Evolutionary conservation across 1,140 invertebrate species (phyloP).

Genomic region (Drosophila serrata): DNA sequence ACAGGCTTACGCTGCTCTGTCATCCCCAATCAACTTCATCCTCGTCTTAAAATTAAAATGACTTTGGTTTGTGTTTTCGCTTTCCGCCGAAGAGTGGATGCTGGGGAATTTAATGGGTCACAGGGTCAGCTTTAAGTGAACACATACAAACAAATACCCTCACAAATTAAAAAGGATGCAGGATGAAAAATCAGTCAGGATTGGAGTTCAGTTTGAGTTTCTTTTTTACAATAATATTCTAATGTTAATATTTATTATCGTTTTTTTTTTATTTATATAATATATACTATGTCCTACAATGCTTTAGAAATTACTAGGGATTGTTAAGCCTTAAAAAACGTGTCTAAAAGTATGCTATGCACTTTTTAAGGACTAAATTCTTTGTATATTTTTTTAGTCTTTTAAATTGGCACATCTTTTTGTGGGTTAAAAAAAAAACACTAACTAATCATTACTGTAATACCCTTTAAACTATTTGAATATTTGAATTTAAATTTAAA

Average conservation of each 20-base stretch:
- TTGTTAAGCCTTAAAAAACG: not conserved
- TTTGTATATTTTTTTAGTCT: too few relatives aligned
- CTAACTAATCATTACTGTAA: too few relatives aligned
- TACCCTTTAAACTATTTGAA: too few relatives aligned
- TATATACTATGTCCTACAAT: not conserved
- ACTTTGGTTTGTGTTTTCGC: slow-evolving; percentile 44
- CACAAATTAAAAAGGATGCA: slow-evolving; percentile 5
- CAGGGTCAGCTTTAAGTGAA: slow-evolving; percentile 53
- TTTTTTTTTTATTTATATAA: too few relatives aligned
- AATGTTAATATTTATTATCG: not conserved
- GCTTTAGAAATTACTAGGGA: not conserved
- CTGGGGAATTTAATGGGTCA: slow-evolving; percentile 52
- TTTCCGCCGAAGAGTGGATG: slow-evolving; percentile 11
- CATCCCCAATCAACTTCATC: slow-evolving; percentile 45
- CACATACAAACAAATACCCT: not conserved
- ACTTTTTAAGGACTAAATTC: too few relatives aligned
- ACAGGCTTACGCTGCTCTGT: slow-evolving; percentile 7
- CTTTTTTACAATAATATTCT: too few relatives aligned
- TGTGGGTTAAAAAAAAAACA: too few relatives aligned
- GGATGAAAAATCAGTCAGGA: not conserved
- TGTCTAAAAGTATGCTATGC: not conserved
- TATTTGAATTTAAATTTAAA: too few relatives aligned
- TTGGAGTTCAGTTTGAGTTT: not conserved
- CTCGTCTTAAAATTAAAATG: slow-evolving; percentile 46
- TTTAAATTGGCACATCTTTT: not conserved